These are phyloP conservation scores for Osmerus eperlanus DNA, from an alignment of 2,113 vertebrate species.

Conservation along the genomic window DNA sequence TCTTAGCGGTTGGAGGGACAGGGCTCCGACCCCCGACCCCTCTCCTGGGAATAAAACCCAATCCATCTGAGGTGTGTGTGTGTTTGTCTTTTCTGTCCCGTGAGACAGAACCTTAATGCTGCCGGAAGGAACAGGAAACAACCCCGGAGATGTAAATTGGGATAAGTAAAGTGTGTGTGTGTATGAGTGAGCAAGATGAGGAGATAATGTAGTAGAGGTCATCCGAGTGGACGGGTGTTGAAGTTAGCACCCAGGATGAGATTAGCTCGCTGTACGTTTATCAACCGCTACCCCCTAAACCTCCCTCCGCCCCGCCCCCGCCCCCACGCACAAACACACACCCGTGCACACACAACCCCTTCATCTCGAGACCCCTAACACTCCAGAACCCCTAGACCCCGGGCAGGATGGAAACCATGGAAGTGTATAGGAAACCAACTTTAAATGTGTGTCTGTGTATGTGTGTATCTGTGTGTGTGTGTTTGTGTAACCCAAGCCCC, in stretches of 20 bases:
- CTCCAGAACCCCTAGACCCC: constrained; percentile 46
- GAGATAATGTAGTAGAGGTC: not conserved
- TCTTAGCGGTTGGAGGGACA: not conserved
- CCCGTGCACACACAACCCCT: constrained; percentile 16
- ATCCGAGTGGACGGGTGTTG: not conserved
- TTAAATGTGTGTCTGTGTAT: not conserved
- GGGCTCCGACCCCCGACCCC: not conserved
- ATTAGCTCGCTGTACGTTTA: not conserved
- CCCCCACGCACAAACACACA: constrained; percentile 34
- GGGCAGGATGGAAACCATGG: constrained; percentile 53
- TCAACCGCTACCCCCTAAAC: constrained; percentile 2
- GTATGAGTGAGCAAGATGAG: not conserved
- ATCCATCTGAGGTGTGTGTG: constrained; percentile 3
- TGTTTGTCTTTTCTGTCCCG: constrained; percentile 35
- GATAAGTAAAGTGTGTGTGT: constrained; percentile 45
- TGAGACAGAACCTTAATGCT: constrained; percentile 49
- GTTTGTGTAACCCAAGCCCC: constrained; percentile 28
- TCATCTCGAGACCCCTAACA: constrained; percentile 32
- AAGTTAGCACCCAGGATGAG: not conserved
- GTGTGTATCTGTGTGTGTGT: not conserved
- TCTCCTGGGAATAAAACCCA: not conserved
- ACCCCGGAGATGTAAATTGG: constrained; percentile 50
- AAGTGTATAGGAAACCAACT: constrained; percentile 36
- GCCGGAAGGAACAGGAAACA: constrained; percentile 63
- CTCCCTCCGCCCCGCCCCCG: constrained; percentile 11